Percentiles rank a stretch among this genome's conserved stretches.
Evolutionary conservation across 2,888 invertebrate genomes (phyloP).

Genomic region (Stegophylla sp.): DNA sequence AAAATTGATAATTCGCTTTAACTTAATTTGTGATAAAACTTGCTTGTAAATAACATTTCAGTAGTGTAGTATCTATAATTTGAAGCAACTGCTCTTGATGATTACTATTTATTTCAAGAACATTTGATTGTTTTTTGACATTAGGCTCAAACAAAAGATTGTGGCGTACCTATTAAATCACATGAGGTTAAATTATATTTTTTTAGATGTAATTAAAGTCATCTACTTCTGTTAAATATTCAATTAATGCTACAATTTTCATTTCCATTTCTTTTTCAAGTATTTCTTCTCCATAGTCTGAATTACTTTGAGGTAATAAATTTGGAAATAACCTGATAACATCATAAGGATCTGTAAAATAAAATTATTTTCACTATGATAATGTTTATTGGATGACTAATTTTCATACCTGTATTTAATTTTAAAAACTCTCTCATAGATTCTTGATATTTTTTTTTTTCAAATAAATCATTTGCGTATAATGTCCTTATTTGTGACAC

Average conservation of each 20-base stretch:
- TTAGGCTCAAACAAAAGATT: constrained; percentile 61
- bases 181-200: constrained; percentile 4
- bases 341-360: constrained; percentile 80
- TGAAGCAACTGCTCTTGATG: constrained; percentile 73
- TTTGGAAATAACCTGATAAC: constrained; percentile 95
- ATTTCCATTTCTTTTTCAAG: constrained; percentile 75
- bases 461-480: constrained; percentile 89
- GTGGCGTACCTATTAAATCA: constrained; percentile 64
- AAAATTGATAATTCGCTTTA: background rate
- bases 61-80: constrained; percentile 94
- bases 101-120: constrained; percentile 62
- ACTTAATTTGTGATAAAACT: constrained; percentile 59
- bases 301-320: constrained; percentile 72
- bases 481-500: constrained; percentile 88
- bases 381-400: no score
- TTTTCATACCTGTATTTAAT: constrained; percentile 74
- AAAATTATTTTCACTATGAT: background rate
- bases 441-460: constrained; percentile 83
- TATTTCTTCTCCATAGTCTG: constrained; percentile 47
- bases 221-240: constrained; percentile 81
- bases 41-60: constrained; percentile 96
- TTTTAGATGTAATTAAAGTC: constrained; percentile 58
- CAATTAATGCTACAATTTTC: constrained; percentile 85
- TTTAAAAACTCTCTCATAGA: constrained; percentile 91
- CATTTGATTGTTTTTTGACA: constrained; percentile 63